A percentile compares a stretch with the other conserved stretches of the same genome.
These are phyloP conservation scores for Crotalus tigris DNA, from an alignment of 2,113 vertebrate species.

Conservation along the genomic window DNA sequence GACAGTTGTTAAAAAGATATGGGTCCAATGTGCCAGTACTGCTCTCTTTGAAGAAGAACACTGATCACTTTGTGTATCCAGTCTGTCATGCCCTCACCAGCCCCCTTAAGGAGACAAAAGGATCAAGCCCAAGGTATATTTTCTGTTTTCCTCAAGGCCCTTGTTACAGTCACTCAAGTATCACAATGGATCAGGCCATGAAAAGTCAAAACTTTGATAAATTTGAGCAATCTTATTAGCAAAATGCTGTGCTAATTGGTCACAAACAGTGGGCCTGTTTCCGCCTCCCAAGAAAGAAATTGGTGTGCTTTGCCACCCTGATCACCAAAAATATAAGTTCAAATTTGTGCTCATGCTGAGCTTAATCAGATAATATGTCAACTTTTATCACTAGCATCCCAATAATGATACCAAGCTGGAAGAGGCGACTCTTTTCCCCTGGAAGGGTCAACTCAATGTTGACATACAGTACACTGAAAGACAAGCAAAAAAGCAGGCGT, in stretches of 20 bases:
- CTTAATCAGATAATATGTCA: neutral
- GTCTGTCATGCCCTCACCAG: too few species aligned
- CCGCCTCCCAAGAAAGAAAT: neutral
- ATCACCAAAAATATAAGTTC: neutral
- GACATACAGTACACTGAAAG: neutral
- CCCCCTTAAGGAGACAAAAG: too few species aligned
- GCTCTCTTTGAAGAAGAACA: too few species aligned
- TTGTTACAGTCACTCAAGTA: neutral
- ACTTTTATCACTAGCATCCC: neutral
- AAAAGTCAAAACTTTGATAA: neutral
- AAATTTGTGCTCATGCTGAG: neutral
- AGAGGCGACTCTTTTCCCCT: neutral
- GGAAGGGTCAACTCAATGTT: neutral
- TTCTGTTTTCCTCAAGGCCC: neutral
- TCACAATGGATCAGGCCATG: neutral
- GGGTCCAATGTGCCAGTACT: too few species aligned
- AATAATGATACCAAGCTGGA: neutral
- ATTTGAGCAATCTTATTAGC: neutral
- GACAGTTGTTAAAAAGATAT: too few species aligned
- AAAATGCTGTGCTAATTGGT: neutral
- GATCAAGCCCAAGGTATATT: neutral
- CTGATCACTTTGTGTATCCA: too few species aligned
- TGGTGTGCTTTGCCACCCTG: neutral
- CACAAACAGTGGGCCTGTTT: neutral
- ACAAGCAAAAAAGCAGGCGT: neutral